Conservation (phyloP, 2,113 vertebrate species). For the Neolamprologus kungweensis region DNA sequence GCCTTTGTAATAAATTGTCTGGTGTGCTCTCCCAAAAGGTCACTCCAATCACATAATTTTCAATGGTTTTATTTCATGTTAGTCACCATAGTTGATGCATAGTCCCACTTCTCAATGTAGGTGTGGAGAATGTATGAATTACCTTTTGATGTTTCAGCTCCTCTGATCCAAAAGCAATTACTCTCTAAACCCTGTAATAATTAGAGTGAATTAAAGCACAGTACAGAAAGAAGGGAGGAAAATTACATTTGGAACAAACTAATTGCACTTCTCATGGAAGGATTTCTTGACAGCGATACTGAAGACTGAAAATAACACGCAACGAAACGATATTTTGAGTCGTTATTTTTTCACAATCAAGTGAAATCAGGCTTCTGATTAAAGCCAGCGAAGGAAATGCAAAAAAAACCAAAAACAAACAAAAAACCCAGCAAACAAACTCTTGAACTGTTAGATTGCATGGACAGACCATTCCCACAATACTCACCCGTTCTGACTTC, state of each 20-base stretch:
- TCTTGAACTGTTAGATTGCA: constrained; percentile 48
- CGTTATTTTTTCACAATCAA: not conserved
- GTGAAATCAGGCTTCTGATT: not conserved
- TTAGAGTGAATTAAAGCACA: constrained; percentile 53
- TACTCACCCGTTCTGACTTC: constrained; percentile 39
- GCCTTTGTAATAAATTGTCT: not conserved
- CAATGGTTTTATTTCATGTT: constrained; percentile 40
- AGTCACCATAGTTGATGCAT: not conserved
- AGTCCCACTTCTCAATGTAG: not conserved
- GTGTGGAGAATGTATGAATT: constrained; percentile 50
- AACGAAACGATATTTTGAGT: not conserved
- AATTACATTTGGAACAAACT: constrained; percentile 19
- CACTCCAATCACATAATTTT: constrained; percentile 49
- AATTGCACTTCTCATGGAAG: not conserved
- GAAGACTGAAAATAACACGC: not conserved
- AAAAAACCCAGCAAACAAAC: not conserved
- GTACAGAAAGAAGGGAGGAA: constrained; percentile 11
- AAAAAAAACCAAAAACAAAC: not conserved
- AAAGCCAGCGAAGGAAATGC: not conserved
- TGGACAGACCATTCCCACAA: not conserved
- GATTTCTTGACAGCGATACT: not conserved
- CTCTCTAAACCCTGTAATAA: constrained; percentile 38
- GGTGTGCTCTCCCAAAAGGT: constrained; percentile 27
- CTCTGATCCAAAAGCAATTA: constrained; percentile 54
- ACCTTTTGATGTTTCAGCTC: constrained; percentile 52